Conservation (phyloP, 2,888 invertebrate genomes). For the Camptogramma bilineatum region DNA sequence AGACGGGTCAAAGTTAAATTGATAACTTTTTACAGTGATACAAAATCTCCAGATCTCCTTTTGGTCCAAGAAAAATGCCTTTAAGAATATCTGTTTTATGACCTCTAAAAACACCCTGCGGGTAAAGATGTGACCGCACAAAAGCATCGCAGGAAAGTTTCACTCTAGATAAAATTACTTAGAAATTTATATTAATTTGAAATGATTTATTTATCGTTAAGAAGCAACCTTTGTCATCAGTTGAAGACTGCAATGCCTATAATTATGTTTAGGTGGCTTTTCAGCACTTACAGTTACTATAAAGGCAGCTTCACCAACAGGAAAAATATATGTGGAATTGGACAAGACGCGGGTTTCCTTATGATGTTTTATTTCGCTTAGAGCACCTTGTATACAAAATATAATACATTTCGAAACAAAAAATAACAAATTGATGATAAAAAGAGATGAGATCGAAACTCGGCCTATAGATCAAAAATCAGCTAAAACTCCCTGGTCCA, state of each 20-base stretch:
- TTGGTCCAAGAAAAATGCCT: constrained; percentile 11
- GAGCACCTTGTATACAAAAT: no score
- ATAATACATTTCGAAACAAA: no score
- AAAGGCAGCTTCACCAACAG: no score
- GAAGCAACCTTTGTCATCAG: background rate
- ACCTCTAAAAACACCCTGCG: constrained; percentile 19
- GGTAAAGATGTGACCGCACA: constrained; percentile 9
- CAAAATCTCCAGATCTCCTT: background rate
- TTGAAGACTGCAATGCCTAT: background rate
- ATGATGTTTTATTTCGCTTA: no score
- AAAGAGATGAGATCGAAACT: no score
- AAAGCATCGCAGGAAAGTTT: constrained; percentile 1
- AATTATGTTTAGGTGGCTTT: background rate
- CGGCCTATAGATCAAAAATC: background rate
- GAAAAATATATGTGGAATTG: no score
- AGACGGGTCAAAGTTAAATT: background rate
- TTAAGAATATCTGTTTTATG: constrained; percentile 19
- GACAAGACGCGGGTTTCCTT: no score
- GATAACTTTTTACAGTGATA: background rate
- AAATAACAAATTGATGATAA: no score
- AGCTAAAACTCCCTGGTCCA: background rate
- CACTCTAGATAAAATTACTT: background rate
- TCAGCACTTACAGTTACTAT: background rate
- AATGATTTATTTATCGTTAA: background rate
- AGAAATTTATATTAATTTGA: background rate